These are phyloP conservation scores for Zygaena filipendulae DNA, from an alignment of 2,888 invertebrate species.

Conservation along the genomic window DNA sequence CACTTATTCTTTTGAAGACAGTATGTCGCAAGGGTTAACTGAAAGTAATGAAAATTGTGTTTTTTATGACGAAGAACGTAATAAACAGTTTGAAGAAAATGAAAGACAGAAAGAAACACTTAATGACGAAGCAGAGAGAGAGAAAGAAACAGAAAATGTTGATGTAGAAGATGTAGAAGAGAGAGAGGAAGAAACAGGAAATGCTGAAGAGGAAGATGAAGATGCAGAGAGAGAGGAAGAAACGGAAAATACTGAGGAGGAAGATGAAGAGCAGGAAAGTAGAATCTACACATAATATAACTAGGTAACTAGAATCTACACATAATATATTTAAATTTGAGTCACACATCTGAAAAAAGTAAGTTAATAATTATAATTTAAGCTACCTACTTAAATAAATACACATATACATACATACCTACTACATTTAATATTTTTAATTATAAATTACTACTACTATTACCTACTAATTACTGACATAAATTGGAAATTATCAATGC, in stretches of 20 bases:
- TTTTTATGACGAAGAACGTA: conserved; percentile 4
- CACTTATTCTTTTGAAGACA: conserved; percentile 11
- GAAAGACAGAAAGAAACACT: conserved; percentile 8
- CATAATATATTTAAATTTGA: conserved; percentile 4
- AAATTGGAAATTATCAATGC: no score
- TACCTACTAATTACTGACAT: no score
- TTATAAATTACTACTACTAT: no score
- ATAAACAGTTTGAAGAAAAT: conserved; percentile 4
- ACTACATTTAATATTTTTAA: no score
- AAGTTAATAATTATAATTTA: no score
- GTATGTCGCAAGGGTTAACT: conserved; percentile 9
- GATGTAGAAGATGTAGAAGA: conserved; percentile 4
- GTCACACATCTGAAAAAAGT: conserved; percentile 4
- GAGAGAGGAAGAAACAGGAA: conserved; percentile 9
- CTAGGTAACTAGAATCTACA: conserved; percentile 2
- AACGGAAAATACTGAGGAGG: conserved; percentile 5
- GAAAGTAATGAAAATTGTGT: conserved; percentile 8
- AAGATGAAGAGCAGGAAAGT: conserved; percentile 3
- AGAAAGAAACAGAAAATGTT: conserved; percentile 5
- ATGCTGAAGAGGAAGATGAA: conserved; percentile 3
- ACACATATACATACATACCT: no score
- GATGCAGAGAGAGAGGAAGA: conserved; percentile 10
- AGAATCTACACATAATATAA: no score
- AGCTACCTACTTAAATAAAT: no score
- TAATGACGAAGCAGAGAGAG: conserved; percentile 3